A percentile compares a stretch with the other conserved stretches of the same genome.
Evolutionary conservation across 2,113 vertebrate species (phyloP).

Genomic region (Corythornis madagascariensis): DNA sequence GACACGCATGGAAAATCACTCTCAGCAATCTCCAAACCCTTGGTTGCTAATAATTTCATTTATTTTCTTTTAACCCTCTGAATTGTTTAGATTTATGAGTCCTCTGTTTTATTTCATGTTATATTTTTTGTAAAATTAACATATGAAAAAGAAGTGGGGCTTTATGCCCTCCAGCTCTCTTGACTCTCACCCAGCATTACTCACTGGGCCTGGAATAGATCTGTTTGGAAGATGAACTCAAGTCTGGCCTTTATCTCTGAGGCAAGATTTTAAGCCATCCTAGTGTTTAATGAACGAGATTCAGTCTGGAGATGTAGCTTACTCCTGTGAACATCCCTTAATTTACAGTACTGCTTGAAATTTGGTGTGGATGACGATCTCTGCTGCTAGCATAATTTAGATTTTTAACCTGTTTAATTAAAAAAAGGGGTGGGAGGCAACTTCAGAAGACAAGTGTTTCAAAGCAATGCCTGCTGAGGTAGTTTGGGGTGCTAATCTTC

Average conservation of each 20-base stretch:
- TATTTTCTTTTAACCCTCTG: not conserved
- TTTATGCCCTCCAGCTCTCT: not conserved
- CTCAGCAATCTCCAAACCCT: not conserved
- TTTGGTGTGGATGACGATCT: not conserved
- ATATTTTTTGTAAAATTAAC: not conserved
- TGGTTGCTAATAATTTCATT: not conserved
- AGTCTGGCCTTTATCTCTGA: not conserved
- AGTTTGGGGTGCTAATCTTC: not conserved
- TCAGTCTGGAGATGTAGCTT: not conserved
- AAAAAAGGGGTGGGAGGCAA: not conserved
- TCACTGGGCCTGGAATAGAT: not conserved
- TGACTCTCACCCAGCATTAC: not conserved
- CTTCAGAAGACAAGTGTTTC: not conserved
- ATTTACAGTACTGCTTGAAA: not conserved
- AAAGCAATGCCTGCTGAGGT: not conserved
- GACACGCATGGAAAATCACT: not conserved
- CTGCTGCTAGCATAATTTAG: not conserved
- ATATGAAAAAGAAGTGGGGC: not conserved
- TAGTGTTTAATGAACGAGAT: not conserved
- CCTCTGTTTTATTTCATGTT: not conserved
- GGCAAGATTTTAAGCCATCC: not conserved
- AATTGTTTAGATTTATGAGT: not conserved
- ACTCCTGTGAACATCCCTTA: not conserved
- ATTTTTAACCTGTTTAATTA: not conserved
- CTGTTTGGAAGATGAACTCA: not conserved